phyloP scores from a whole-genome alignment of 2,888 invertebrate genomes.

The Melanostoma scalare region DNA sequence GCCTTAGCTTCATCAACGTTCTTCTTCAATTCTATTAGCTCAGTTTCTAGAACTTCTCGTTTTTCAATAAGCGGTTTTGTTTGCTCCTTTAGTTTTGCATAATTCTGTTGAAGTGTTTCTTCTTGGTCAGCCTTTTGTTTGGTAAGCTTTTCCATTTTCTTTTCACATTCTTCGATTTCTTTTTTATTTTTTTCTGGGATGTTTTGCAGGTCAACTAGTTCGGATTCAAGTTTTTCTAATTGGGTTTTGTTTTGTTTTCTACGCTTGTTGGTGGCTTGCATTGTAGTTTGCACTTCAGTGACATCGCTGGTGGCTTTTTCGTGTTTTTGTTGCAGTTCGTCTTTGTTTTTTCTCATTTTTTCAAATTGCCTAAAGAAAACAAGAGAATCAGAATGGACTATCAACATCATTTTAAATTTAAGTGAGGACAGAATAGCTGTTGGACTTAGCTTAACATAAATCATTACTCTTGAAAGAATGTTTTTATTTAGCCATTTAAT shows the following conservation, averaged over 20 bases:
- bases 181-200: constrained; percentile 89
- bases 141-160: constrained; percentile 83
- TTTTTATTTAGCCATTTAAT: no score
- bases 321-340: constrained; percentile 85
- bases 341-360: constrained; percentile 84
- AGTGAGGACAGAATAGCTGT: no score
- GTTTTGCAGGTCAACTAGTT: constrained; percentile 86
- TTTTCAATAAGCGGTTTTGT: constrained; percentile 83
- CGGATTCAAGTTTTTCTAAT: constrained; percentile 86
- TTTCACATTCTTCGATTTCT: constrained; percentile 87
- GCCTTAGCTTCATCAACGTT: constrained; percentile 88
- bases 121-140: constrained; percentile 84
- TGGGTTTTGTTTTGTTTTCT: constrained; percentile 88
- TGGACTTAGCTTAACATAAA: no score
- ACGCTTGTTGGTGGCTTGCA: constrained; percentile 87
- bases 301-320: constrained; percentile 86
- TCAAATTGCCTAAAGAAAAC: constrained; percentile 84
- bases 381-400: background rate
- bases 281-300: constrained; percentile 86
- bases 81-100: constrained; percentile 83
- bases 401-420: background rate
- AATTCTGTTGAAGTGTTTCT: constrained; percentile 85
- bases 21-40: constrained; percentile 87
- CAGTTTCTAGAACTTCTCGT: constrained; percentile 84
- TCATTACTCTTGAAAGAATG: no score